Percentiles rank a stretch among this genome's conserved stretches.
These are phyloP conservation scores for Odiellus spinosus DNA, from an alignment of 2,888 invertebrate species.

Conservation along the genomic window DNA sequence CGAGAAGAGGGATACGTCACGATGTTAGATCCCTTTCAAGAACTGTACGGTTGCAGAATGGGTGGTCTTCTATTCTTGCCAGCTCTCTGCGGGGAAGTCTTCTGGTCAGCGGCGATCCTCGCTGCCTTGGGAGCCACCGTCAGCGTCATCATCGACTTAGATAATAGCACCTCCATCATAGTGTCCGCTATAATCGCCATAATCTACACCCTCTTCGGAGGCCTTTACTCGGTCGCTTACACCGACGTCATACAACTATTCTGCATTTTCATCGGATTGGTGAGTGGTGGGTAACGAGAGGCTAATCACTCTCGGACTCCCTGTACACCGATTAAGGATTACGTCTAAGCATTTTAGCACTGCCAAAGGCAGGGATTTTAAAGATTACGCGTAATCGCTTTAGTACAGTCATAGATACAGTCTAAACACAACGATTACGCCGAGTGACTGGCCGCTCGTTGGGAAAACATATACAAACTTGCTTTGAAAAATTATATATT, in stretches of 20 bases:
- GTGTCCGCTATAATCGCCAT: conserved; percentile 91
- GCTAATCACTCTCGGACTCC: too few relatives aligned
- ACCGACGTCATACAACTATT: conserved; percentile 96
- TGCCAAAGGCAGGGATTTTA: too few relatives aligned
- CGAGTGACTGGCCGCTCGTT: too few relatives aligned
- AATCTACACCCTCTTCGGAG: conserved; percentile 93
- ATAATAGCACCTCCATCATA: conserved; percentile 79
- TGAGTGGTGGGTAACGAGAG: conserved; percentile 30
- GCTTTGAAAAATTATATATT: too few relatives aligned
- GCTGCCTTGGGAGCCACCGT: conserved; percentile 91
- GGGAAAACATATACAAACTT: too few relatives aligned
- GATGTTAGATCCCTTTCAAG: conserved; percentile 95
- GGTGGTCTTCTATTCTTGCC: conserved; percentile 91
- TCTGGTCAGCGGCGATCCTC: conserved; percentile 96
- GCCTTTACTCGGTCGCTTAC: conserved; percentile 94
- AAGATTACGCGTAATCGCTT: too few relatives aligned
- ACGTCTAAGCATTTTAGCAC: too few relatives aligned
- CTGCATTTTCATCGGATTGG: conserved; percentile 90
- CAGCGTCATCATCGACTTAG: conserved; percentile 91
- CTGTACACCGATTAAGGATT: too few relatives aligned
- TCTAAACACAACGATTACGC: too few relatives aligned
- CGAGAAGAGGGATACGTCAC: conserved; percentile 92
- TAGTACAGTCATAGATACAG: too few relatives aligned
- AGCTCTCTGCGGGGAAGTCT: conserved; percentile 91
- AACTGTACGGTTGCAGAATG: conserved; percentile 91